These are phyloP conservation scores for Gnatocerus cornutus DNA, from an alignment of 2,888 invertebrate species.

Conservation along the genomic window DNA sequence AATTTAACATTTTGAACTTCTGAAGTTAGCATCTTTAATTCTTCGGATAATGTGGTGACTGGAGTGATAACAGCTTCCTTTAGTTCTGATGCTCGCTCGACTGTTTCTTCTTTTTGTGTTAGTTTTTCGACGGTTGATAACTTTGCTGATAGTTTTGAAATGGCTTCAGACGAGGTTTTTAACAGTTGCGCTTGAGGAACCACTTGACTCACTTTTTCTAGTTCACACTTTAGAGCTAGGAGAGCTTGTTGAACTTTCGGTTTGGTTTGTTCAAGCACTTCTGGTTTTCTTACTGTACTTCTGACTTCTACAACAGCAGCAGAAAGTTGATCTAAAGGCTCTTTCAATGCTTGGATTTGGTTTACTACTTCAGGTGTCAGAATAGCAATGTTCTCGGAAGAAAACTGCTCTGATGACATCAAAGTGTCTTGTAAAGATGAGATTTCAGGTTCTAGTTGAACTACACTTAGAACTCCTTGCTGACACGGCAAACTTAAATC, in stretches of 20 bases:
- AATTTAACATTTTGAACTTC: conserved; percentile 44
- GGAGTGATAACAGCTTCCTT: conserved; percentile 22
- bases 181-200: conserved; percentile 35
- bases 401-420: conserved; percentile 56
- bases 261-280: conserved; percentile 50
- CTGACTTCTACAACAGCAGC: conserved; percentile 47
- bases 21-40: conserved; percentile 38
- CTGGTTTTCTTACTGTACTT: conserved; percentile 45
- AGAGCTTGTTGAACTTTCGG: conserved; percentile 50
- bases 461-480: conserved; percentile 52
- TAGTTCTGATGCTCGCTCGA: conserved; percentile 29
- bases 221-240: conserved; percentile 50
- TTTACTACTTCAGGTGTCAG: conserved; percentile 44
- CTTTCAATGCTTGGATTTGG: conserved; percentile 32
- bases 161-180: conserved; percentile 3
- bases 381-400: conserved; percentile 51
- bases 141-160: conserved; percentile 15
- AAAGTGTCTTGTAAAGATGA: conserved; percentile 18
- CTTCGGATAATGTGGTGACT: conserved; percentile 40
- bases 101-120: conserved; percentile 48
- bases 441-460: conserved; percentile 44
- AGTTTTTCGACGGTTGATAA: conserved; percentile 15
- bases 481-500: conserved; percentile 36
- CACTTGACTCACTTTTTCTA: conserved; percentile 41
- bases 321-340: conserved; percentile 49